phyloP scores from a whole-genome alignment of 2,797 vertebrate genomes.

The Carcharodon carcharias region DNA sequence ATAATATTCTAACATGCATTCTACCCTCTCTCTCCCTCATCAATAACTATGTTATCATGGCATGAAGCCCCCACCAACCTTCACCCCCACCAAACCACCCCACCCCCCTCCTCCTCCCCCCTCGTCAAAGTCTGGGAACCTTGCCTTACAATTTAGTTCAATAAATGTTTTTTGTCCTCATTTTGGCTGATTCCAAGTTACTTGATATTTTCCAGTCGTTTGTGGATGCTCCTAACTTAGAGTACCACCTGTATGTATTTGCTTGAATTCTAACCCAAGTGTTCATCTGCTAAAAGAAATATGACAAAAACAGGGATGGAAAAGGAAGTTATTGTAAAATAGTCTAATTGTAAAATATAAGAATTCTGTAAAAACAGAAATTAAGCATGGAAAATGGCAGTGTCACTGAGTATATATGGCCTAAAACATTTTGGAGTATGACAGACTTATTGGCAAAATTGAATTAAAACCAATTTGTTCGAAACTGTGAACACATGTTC shows the following conservation, averaged over 20 bases:
- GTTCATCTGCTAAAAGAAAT: background rate
- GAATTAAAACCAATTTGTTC: constrained; percentile 34
- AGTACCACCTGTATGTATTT: background rate
- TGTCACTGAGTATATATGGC: background rate
- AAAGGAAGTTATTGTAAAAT: background rate
- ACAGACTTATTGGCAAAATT: background rate
- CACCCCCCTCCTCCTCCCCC: background rate
- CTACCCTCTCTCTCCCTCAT: background rate
- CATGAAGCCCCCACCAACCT: too few species aligned
- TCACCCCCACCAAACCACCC: background rate
- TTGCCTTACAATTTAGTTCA: background rate
- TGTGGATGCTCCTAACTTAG: background rate
- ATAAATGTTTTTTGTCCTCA: background rate
- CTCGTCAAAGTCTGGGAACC: too few species aligned
- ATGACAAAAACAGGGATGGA: background rate
- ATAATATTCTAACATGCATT: background rate
- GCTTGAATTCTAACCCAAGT: background rate
- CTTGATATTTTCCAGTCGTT: background rate
- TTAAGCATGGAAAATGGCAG: background rate
- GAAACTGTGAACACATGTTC: constrained; percentile 27
- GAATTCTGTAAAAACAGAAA: constrained; percentile 6
- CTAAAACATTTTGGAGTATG: background rate
- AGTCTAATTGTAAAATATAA: background rate
- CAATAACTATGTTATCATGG: background rate
- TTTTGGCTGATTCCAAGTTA: background rate